Conservation (phyloP, 1,140 invertebrate genomes). For the Monomorium pharaonis region DNA sequence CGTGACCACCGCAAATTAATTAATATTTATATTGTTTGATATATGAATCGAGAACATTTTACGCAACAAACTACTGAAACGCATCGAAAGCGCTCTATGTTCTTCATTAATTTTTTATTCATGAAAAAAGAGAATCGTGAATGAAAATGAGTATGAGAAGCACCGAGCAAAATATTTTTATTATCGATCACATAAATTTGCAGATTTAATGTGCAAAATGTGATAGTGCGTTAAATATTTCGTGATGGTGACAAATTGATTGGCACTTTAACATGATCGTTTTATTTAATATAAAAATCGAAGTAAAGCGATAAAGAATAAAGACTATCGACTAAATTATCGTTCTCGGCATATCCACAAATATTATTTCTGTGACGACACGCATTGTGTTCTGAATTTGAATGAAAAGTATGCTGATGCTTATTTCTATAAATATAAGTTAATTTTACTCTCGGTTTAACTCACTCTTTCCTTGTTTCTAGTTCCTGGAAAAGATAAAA, state of each 20-base stretch:
- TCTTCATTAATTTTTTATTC: slow-evolving; percentile 6
- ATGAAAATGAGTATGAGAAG: background rate
- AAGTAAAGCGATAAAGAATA: background rate
- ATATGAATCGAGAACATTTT: background rate
- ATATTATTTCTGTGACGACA: background rate
- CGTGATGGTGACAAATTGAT: background rate
- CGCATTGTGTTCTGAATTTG: background rate
- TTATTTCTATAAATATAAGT: too few species aligned
- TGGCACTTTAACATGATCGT: background rate
- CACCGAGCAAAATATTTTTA: background rate
- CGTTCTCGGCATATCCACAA: background rate
- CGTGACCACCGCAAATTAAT: background rate
- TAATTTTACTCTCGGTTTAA: too few species aligned
- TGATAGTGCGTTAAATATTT: background rate
- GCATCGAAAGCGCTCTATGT: background rate
- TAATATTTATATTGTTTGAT: background rate
- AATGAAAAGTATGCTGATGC: background rate
- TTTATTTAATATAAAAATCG: background rate
- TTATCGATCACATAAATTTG: background rate
- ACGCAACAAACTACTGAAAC: background rate
- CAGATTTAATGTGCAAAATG: background rate
- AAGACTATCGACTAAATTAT: background rate
- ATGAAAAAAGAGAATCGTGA: background rate
- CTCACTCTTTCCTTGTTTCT: too few species aligned
- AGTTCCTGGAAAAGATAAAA: background rate